Conservation (phyloP, 2,113 vertebrate genomes). For the Machaerirhynchus nigripectus region DNA sequence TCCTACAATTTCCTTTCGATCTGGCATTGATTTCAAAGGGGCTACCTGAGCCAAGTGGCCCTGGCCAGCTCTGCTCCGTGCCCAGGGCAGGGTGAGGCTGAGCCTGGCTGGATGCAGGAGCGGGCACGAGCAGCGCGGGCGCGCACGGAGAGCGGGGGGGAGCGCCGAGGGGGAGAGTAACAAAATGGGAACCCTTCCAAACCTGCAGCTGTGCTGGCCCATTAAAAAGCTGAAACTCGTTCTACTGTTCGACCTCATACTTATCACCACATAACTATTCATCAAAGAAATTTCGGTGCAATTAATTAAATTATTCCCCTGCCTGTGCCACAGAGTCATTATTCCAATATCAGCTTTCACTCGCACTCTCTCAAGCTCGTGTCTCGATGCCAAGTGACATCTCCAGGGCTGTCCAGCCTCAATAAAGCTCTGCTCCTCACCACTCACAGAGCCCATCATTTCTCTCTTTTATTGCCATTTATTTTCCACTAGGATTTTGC, state of each 20-base stretch:
- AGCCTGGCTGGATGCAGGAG: background rate
- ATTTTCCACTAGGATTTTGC: constrained; percentile 98
- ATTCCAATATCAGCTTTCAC: constrained; percentile 89
- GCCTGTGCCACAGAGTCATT: constrained; percentile 84
- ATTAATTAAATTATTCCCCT: constrained; percentile 98
- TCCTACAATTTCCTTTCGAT: constrained; percentile 69
- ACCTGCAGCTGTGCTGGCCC: constrained; percentile 82
- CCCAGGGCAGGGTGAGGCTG: background rate
- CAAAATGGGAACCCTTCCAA: constrained; percentile 73
- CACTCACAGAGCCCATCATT: constrained; percentile 88
- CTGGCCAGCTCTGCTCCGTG: constrained; percentile 38
- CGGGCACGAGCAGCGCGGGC: background rate
- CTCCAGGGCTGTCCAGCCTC: constrained; percentile 85
- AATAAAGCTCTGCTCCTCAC: constrained; percentile 88
- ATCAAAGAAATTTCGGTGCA: constrained; percentile 94
- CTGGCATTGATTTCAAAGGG: constrained; percentile 75
- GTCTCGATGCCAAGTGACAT: constrained; percentile 89
- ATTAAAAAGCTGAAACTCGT: constrained; percentile 84
- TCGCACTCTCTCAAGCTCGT: constrained; percentile 80
- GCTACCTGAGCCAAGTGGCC: constrained; percentile 50
- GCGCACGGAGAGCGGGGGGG: background rate
- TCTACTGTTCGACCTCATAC: constrained; percentile 81
- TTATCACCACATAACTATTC: constrained; percentile 93
- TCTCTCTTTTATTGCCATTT: constrained; percentile 98
- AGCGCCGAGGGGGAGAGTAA: background rate